Evolutionary conservation across 2,113 vertebrate genomes (phyloP).

Genomic region (Phrynosoma blainvillii): DNA sequence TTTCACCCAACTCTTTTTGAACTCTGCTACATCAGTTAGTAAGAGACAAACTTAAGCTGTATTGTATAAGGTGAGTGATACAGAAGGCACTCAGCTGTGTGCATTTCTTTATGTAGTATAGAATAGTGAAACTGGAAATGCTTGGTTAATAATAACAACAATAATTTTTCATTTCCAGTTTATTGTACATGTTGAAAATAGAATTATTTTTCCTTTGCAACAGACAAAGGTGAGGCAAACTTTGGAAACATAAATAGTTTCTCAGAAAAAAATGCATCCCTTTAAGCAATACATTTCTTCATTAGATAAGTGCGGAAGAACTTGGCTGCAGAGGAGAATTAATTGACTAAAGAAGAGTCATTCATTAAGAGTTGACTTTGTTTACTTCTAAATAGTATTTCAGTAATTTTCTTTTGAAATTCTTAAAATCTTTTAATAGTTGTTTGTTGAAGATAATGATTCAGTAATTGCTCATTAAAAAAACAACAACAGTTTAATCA

Average conservation of each 20-base stretch:
- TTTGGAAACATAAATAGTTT: conserved; percentile 9
- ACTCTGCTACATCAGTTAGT: conserved; percentile 38
- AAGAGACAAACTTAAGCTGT: conserved; percentile 25
- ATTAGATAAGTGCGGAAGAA: neutral
- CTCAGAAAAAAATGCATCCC: conserved; percentile 3
- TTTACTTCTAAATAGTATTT: conserved; percentile 41
- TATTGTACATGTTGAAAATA: conserved; percentile 45
- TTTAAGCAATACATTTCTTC: conserved; percentile 37
- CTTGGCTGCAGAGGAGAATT: conserved; percentile 25
- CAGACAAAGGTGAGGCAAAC: conserved; percentile 11
- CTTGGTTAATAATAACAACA: conserved; percentile 44
- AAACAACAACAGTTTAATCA: conserved; percentile 51
- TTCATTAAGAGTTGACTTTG: conserved; percentile 35
- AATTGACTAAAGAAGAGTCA: conserved; percentile 41
- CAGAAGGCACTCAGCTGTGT: conserved; percentile 42
- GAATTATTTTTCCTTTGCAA: conserved; percentile 43
- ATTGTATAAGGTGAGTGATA: conserved; percentile 8
- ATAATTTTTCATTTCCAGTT: conserved; percentile 47
- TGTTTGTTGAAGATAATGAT: conserved; percentile 50
- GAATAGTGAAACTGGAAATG: conserved; percentile 20
- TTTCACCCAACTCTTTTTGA: conserved; percentile 9
- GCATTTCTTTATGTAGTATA: conserved; percentile 46
- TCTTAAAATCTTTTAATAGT: conserved; percentile 62
- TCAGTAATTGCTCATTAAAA: conserved; percentile 49
- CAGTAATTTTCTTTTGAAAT: conserved; percentile 54